Evolutionary conservation across 2,113 vertebrate species (phyloP).

Genomic region (Microcebus lehilahytsara): DNA sequence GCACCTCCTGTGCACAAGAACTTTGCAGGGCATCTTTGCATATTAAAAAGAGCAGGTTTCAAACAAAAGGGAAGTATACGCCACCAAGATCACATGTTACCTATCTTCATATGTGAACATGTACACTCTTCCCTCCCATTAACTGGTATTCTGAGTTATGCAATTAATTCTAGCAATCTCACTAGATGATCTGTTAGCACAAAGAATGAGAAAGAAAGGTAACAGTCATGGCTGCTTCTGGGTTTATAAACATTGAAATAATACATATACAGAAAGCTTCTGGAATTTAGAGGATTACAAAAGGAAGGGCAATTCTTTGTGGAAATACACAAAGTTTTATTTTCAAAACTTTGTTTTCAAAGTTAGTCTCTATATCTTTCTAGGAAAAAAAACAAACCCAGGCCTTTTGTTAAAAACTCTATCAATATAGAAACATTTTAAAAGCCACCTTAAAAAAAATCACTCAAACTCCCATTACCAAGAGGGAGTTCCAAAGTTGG

Average conservation of each 20-base stretch:
- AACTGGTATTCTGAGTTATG: background rate
- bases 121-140: background rate
- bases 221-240: background rate
- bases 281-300: background rate
- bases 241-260: background rate
- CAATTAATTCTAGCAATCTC: background rate
- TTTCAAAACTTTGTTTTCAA: background rate
- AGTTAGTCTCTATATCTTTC: background rate
- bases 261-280: background rate
- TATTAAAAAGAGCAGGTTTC: slow-evolving; percentile 10
- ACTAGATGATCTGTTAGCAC: background rate
- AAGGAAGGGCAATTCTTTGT: background rate
- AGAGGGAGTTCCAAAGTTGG: background rate
- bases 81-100: background rate
- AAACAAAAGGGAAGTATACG: background rate
- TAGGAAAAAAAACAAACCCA: background rate
- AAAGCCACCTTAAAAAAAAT: background rate
- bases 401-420: background rate
- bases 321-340: background rate
- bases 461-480: background rate
- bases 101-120: background rate
- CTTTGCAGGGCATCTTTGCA: background rate
- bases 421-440: background rate
- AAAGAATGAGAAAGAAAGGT: background rate
- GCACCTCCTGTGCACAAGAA: background rate